Evolutionary conservation across 2,797 vertebrate genomes (phyloP).

Genomic region (Vultur gryphus): DNA sequence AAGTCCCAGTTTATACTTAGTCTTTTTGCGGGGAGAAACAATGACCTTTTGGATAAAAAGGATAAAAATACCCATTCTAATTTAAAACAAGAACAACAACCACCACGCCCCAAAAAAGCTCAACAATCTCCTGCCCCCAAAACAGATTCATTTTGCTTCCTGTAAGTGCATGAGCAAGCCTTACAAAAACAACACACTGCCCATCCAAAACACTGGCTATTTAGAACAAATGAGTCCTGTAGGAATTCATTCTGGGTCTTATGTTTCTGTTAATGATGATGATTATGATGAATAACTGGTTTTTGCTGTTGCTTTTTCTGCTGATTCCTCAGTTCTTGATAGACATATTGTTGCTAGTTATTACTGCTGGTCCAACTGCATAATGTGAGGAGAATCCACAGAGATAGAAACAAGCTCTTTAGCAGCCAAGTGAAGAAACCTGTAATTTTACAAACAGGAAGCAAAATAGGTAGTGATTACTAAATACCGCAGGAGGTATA

Average conservation of each 20-base stretch:
- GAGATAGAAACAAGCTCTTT: neutral
- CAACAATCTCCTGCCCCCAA: neutral
- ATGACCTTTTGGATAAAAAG: neutral
- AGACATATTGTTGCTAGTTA: conserved; percentile 16
- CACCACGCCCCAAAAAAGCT: neutral
- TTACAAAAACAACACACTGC: neutral
- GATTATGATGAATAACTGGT: conserved; percentile 55
- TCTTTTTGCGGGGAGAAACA: neutral
- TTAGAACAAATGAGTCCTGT: neutral
- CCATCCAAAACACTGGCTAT: neutral
- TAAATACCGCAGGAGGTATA: neutral
- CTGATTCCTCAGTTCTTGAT: conserved; percentile 37
- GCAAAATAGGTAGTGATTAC: neutral
- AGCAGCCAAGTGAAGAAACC: conserved; percentile 10
- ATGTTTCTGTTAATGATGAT: conserved; percentile 29
- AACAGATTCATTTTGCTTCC: neutral
- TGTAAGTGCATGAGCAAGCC: neutral
- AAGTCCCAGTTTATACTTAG: neutral
- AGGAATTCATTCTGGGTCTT: conserved; percentile 14
- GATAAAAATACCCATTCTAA: neutral
- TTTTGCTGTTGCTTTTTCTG: conserved; percentile 17
- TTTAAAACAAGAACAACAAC: neutral
- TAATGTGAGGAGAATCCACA: conserved; percentile 11
- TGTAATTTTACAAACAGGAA: conserved; percentile 12
- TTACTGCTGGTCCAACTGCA: conserved; percentile 24